Evolutionary conservation across 2,797 vertebrate species (phyloP).

Genomic region (Florisuga fusca): DNA sequence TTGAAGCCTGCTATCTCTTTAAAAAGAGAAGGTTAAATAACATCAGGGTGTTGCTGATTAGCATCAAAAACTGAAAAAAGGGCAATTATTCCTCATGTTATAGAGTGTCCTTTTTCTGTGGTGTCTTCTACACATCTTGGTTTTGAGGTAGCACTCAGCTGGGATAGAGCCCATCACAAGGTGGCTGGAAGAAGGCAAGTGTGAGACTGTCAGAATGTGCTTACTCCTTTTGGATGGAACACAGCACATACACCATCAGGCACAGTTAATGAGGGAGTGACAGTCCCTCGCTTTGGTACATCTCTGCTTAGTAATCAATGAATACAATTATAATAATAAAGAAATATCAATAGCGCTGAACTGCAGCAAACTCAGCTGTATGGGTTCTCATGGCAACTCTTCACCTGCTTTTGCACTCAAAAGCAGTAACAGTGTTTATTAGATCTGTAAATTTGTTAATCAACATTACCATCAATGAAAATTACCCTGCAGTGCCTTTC

Average conservation of each 20-base stretch:
- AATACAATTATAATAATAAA: slow-evolving; percentile 24
- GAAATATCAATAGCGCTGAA: neutral
- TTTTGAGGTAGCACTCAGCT: neutral
- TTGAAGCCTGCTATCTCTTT: neutral
- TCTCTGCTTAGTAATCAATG: neutral
- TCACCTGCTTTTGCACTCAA: slow-evolving; percentile 31
- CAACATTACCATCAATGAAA: slow-evolving; percentile 54
- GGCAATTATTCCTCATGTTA: neutral
- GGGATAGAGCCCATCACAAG: neutral
- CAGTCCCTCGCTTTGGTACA: neutral
- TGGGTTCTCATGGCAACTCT: slow-evolving; percentile 52
- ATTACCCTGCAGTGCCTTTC: slow-evolving; percentile 39
- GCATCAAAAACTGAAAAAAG: neutral
- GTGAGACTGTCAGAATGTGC: neutral
- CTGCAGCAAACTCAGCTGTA: neutral
- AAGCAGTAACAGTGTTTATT: slow-evolving; percentile 32
- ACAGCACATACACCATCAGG: neutral
- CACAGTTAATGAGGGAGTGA: neutral
- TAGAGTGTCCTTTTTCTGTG: neutral
- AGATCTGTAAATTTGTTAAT: slow-evolving; percentile 55
- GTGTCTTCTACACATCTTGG: neutral
- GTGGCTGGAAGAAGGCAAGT: neutral
- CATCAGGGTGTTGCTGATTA: neutral
- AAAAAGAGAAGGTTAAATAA: neutral
- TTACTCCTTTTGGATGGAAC: neutral